These are phyloP conservation scores for Myrmophylax atrothorax DNA, from an alignment of 2,113 vertebrate species.

Conservation along the genomic window DNA sequence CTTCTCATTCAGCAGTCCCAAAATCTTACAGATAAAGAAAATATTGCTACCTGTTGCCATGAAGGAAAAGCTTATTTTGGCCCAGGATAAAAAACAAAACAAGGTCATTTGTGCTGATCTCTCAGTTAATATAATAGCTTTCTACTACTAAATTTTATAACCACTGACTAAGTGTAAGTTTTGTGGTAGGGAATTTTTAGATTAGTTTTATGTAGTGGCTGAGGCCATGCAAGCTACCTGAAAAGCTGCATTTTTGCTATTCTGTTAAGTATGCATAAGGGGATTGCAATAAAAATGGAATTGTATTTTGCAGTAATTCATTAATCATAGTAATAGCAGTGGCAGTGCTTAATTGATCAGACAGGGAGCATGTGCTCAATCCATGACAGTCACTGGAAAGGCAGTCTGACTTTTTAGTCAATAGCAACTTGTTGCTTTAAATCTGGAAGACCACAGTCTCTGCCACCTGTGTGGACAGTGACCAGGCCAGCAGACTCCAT, in stretches of 20 bases:
- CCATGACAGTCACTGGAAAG: neutral
- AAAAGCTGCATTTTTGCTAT: neutral
- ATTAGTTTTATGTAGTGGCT: neutral
- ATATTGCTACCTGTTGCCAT: neutral
- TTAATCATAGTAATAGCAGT: neutral
- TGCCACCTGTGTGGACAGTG: neutral
- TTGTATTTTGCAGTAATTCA: neutral
- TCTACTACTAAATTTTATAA: neutral
- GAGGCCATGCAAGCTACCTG: neutral
- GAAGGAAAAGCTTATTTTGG: neutral
- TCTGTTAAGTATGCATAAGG: neutral
- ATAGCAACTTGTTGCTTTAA: neutral
- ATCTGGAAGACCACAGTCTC: neutral
- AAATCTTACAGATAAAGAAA: neutral
- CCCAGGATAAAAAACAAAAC: rapidly evolving
- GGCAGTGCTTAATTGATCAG: neutral
- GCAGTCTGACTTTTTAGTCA: neutral
- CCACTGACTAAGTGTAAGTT: neutral
- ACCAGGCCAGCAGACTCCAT: neutral
- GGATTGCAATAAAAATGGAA: neutral
- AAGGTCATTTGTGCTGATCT: neutral
- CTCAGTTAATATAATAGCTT: neutral
- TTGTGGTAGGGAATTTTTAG: neutral
- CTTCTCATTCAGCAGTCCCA: neutral
- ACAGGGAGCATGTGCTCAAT: neutral